A percentile compares a stretch with the other conserved stretches of the same genome.
Evolutionary conservation across 1,140 invertebrate species (phyloP).

Genomic region (Caenorhabditis briggsae): DNA sequence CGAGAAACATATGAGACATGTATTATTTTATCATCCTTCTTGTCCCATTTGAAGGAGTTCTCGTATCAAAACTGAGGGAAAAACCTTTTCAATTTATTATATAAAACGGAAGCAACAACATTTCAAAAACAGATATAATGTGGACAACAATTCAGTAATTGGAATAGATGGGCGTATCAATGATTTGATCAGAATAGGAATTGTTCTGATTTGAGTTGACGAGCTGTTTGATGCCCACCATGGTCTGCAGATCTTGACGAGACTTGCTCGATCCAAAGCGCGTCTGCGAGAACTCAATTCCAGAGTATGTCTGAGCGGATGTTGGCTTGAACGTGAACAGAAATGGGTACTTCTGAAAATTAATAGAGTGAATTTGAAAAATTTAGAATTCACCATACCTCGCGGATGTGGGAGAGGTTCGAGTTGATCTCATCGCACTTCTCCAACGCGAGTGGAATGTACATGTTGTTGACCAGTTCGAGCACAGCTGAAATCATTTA

Average conservation of each 20-base stretch:
- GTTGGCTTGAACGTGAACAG: conserved; percentile 8
- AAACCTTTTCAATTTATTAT: too few species aligned
- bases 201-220: neutral
- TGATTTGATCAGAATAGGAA: neutral
- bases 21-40: too few species aligned
- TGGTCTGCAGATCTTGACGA: conserved; percentile 31
- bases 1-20: too few species aligned
- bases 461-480: conserved; percentile 41
- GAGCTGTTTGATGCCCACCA: neutral
- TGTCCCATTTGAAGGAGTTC: too few species aligned
- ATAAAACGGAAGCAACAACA: too few species aligned
- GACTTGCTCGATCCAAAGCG: conserved; percentile 46
- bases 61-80: too few species aligned
- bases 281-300: conserved; percentile 20
- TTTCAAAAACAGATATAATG: too few species aligned
- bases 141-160: too few species aligned
- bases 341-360: conserved; percentile 7
- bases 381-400: neutral
- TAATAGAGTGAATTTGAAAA: neutral
- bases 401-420: conserved; percentile 2
- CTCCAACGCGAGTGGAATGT: neutral
- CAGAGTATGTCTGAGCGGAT: conserved; percentile 14
- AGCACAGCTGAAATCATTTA: neutral
- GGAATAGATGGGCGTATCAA: neutral
- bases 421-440: conserved; percentile 14